Evolutionary conservation across 2,888 invertebrate genomes (phyloP), one percentile per base, ranked within the genome.

Genomic region (Athalia circularis): DNA sequence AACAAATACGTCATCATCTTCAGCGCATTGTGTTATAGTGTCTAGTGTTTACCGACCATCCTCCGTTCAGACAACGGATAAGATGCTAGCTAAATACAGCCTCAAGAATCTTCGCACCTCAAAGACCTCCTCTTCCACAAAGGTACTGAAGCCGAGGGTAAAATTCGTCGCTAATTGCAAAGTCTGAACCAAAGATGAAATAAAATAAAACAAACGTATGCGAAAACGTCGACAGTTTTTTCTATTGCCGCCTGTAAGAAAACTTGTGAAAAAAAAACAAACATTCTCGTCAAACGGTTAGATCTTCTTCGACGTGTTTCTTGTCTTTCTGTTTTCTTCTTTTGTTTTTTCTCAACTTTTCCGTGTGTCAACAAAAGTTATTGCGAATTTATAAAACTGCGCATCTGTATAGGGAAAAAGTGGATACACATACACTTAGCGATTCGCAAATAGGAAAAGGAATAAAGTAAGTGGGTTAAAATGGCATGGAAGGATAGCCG

Each of bases 401-500:
- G 29, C 0, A 29, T 29, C 29, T 29, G 2, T 2, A 29, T n/a
- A n/a, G n/a, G 29, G 29, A 29, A 29, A 29, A 29, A 29, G 29
- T 29, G 2, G 29, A 29, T 2, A 29, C 29, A 57, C 43, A 50
- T 72, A 54, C 9, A 52, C 13, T 67, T 29, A 29, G 29, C 2
- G 29, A 29, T 29, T 29, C 29, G 29, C 64, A 50, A 43, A 68
- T 5, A n/a, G 9, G 13, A 57, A 76, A 74, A 64, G 61, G 13
- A 64, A n/a, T 52, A 29, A 48, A 57, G 15, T 13, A 67, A 50
- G 45, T 54, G 15, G 13, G 59, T 11, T 45, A 47, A 48, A 47
- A 8, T 52, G 52, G 57, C 13, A 68, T 52, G 29, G 50, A n/a
- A 52, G 67, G 64, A 82, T 79, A 81, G 80, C 80, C 83, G 75